Evolutionary conservation across 2,113 vertebrate genomes (phyloP).

Genomic region (Antennarius striatus): DNA sequence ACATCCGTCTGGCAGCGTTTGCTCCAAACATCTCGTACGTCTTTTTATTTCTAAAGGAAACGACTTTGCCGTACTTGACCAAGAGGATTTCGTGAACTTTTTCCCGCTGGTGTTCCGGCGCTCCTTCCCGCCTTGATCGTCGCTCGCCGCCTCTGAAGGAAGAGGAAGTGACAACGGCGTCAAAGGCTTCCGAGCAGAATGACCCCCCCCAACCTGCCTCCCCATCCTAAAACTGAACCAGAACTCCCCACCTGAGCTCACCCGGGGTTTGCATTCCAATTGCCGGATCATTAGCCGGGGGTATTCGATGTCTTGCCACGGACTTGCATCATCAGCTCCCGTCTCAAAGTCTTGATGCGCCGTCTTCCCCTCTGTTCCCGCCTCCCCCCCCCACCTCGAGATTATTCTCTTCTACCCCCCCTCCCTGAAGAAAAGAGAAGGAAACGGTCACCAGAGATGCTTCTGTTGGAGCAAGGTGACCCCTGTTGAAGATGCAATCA

Average conservation of each 20-base stretch:
- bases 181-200: constrained; percentile 25
- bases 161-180: constrained; percentile 38
- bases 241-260: constrained; percentile 61
- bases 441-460: constrained; percentile 40
- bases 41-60: no score
- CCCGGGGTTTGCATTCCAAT: constrained; percentile 71
- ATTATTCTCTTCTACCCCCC: constrained; percentile 67
- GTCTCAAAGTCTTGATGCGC: constrained; percentile 58
- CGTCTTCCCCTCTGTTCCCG: constrained; percentile 35
- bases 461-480: constrained; percentile 60
- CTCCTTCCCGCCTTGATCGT: constrained; percentile 36
- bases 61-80: no score
- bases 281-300: constrained; percentile 70
- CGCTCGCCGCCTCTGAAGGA: constrained; percentile 17
- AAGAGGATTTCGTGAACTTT: no score
- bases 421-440: constrained; percentile 44
- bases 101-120: no score
- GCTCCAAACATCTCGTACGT: no score
- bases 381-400: constrained; percentile 64
- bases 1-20: no score
- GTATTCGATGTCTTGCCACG: constrained; percentile 73
- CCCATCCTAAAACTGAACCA: not conserved
- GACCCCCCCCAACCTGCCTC: constrained; percentile 5
- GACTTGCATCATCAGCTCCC: constrained; percentile 76
- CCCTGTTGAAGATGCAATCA: constrained; percentile 47